Conservation (phyloP, 1,140 invertebrate genomes). For the Orussus abietinus region DNA sequence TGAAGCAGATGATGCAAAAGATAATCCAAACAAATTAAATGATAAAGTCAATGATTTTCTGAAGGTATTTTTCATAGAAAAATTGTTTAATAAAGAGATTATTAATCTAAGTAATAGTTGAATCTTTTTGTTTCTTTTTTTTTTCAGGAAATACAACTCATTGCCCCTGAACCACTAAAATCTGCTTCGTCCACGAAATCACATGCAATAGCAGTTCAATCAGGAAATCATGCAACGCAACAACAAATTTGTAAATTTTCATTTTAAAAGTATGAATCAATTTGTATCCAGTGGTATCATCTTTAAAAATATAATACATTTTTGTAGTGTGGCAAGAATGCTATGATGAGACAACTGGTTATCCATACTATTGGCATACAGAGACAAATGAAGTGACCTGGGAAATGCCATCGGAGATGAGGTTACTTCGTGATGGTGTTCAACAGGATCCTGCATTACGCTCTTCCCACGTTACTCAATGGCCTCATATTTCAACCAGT, state of each 20-base stretch:
- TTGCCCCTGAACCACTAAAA: slow-evolving; percentile 33
- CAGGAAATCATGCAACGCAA: slow-evolving; percentile 11
- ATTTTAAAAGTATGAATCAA: slow-evolving; percentile 4
- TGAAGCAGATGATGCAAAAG: slow-evolving; percentile 38
- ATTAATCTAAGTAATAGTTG: slow-evolving; percentile 8
- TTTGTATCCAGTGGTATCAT: not conserved
- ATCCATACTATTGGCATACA: slow-evolving; percentile 72
- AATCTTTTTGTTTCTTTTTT: slow-evolving; percentile 11
- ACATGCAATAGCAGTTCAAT: too few relatives aligned
- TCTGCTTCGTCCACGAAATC: slow-evolving; percentile 11
- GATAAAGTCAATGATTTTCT: slow-evolving; percentile 53
- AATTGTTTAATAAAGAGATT: slow-evolving; percentile 3
- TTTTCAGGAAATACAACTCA: slow-evolving; percentile 46
- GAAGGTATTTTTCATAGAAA: slow-evolving; percentile 32
- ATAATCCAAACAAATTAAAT: slow-evolving; percentile 36
- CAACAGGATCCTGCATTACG: slow-evolving; percentile 23
- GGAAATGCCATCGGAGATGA: slow-evolving; percentile 63
- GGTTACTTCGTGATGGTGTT: slow-evolving; percentile 28
- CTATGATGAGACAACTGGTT: slow-evolving; percentile 64
- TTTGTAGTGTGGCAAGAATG: slow-evolving; percentile 65
- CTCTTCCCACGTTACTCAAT: slow-evolving; percentile 30
- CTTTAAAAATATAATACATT: too few relatives aligned
- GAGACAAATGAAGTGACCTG: slow-evolving; percentile 70
- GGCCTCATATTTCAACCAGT: slow-evolving; percentile 29
- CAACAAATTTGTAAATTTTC: slow-evolving; percentile 15